Base-by-base conservation (phyloP, 2,797 vertebrate genomes). In the Sebastes diploproa region DNA sequence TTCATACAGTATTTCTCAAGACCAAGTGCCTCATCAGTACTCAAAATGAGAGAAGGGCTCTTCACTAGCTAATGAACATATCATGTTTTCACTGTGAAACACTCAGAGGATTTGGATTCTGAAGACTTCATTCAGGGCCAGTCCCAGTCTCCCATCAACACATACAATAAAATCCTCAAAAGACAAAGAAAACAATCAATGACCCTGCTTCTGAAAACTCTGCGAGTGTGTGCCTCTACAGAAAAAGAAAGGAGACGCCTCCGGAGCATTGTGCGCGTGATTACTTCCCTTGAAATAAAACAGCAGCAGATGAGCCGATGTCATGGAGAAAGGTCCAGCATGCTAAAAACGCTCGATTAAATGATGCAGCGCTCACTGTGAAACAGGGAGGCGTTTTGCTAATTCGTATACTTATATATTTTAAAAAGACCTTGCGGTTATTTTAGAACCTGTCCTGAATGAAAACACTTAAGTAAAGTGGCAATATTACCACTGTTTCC, bases 171-270 rank as follows among this genome's bases (percentile, higher is more conserved):
- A 29, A 72, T 60, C 38, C 79, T 65, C 67, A 29, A 27, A 82
- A 84, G 80, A 86, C 80, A 82, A 86, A 81, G 56, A 64, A 77
- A 82, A 82, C 78, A 86, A 81, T 90, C 75, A 76, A 76, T 83
- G 76, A 80, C 63, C 78, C 74, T 42, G 52, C 58, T 75, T 64
- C 29, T 79, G 79, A 56, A 62, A 77, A 72, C 42, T 60, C 30
- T 56, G 29, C 16, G 30, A 66, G 80, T 27, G 56, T 71, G 69
- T 38, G 56, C 23, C 34, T 62, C 63, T 65, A 64, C 54, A 71
- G 52, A 55, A 55, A 55, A 66, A 69, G 82, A 69, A 23, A 72
- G 42, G 55, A 20, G 68, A 63, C 1, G 54, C 56, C 69, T 72
- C 67, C 8, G 7, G 75, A 86, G 81, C 36, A 54, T 16, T 64